Conservation (phyloP, 64 coral and sea anemone genomes). For the Dendronephthya gigantea region DNA sequence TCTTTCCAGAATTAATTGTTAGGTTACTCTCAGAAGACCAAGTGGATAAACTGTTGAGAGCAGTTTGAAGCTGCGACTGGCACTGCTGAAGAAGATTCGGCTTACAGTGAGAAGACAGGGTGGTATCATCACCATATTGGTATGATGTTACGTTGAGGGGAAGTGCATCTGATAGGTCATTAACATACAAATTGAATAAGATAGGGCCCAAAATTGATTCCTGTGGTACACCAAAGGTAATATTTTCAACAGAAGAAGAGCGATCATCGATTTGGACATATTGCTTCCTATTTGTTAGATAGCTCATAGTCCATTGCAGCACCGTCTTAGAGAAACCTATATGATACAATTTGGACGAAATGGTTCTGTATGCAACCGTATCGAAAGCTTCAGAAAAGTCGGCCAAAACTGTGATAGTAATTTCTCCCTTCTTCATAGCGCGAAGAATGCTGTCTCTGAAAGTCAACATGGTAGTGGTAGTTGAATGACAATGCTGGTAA, state of each 20-base stretch:
- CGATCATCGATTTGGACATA: constrained; percentile 20
- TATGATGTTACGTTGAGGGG: background rate
- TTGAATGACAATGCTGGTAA: no score
- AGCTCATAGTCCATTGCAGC: background rate
- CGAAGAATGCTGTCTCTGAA: no score
- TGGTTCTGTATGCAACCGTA: no score
- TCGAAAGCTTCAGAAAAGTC: background rate
- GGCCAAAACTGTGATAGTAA: background rate
- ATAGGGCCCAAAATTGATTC: constrained; percentile 3
- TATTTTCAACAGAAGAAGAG: no score
- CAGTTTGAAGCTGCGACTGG: background rate
- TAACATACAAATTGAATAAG: no score
- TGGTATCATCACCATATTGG: constrained; percentile 34
- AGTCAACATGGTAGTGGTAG: no score
- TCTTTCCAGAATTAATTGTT: background rate
- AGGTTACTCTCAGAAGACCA: background rate
- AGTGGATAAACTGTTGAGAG: background rate
- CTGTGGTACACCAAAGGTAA: no score
- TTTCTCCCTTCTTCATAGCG: background rate
- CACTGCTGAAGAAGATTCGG: background rate
- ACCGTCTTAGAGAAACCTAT: no score
- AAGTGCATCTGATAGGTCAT: no score
- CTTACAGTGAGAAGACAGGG: background rate
- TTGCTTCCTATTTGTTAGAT: background rate
- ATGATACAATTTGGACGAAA: no score